A percentile compares a stretch with the other conserved stretches of the same genome.
These are phyloP conservation scores for Drosophila arizonae DNA, from an alignment of 1,140 invertebrate genomes.

Conservation along the genomic window DNA sequence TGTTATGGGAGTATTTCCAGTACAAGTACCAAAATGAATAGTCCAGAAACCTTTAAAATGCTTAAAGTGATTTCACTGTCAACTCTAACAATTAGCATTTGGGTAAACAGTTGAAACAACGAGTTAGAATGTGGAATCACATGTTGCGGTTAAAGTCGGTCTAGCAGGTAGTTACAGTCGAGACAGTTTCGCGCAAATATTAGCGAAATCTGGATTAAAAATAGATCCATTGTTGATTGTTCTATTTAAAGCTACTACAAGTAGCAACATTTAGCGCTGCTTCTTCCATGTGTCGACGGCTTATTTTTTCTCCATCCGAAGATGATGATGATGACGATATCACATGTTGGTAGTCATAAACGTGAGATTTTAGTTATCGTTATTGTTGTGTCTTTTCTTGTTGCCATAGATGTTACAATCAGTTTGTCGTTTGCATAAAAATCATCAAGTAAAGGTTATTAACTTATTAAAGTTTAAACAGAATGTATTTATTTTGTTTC, in stretches of 20 bases:
- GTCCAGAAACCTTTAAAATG: no score
- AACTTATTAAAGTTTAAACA: not conserved
- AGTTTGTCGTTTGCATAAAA: no score
- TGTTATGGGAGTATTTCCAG: no score
- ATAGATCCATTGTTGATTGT: slow-evolving; percentile 35
- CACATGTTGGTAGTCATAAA: slow-evolving; percentile 36
- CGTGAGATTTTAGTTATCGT: slow-evolving; percentile 58
- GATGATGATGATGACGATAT: slow-evolving; percentile 10
- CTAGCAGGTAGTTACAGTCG: slow-evolving; percentile 24
- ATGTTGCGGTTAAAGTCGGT: slow-evolving; percentile 39
- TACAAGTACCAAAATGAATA: no score
- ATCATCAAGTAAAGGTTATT: no score
- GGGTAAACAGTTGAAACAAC: slow-evolving; percentile 51
- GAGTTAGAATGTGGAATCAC: slow-evolving; percentile 48
- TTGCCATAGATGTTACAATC: slow-evolving; percentile 11
- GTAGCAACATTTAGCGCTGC: slow-evolving; percentile 22
- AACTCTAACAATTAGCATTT: slow-evolving; percentile 51
- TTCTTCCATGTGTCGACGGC: slow-evolving; percentile 30
- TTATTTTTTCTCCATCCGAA: slow-evolving; percentile 15
- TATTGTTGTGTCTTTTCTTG: slow-evolving; percentile 17
- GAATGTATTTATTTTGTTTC: not conserved
- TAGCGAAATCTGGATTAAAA: slow-evolving; percentile 50
- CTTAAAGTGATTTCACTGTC: slow-evolving; percentile 9
- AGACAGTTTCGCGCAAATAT: slow-evolving; percentile 57
- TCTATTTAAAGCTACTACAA: slow-evolving; percentile 46